Conservation (phyloP, 1,140 invertebrate genomes). For the Battus philenor region DNA sequence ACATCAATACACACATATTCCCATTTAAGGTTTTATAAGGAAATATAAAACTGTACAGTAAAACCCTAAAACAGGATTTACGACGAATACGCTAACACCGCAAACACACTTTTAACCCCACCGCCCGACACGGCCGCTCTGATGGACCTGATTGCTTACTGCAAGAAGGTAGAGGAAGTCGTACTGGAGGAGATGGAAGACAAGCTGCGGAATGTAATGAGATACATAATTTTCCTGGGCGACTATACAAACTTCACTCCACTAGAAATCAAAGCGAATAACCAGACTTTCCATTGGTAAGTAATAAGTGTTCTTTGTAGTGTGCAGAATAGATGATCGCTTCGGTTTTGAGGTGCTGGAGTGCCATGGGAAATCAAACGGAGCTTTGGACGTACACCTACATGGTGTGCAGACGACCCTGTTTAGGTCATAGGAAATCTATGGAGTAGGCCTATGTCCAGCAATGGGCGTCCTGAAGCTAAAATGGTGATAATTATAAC, state of each 20-base stretch:
- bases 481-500: too few relatives aligned
- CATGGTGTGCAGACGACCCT: too few relatives aligned
- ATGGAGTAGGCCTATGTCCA: too few relatives aligned
- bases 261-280: conserved; percentile 91
- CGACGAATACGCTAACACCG: conserved; percentile 90
- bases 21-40: too few relatives aligned
- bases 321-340: too few relatives aligned
- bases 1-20: too few relatives aligned
- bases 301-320: conserved; percentile 3
- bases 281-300: conserved; percentile 89
- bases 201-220: conserved; percentile 80
- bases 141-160: conserved; percentile 88
- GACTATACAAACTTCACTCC: conserved; percentile 88
- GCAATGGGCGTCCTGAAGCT: too few relatives aligned
- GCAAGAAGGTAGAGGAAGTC: conserved; percentile 84
- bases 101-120: conserved; percentile 85
- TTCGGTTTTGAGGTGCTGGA: too few relatives aligned
- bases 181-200: conserved; percentile 85
- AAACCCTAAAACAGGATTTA: conserved; percentile 79
- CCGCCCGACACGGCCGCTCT: conserved; percentile 90
- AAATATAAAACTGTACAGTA: not conserved
- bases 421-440: too few relatives aligned
- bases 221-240: conserved; percentile 83
- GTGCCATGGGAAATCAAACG: too few relatives aligned
- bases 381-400: too few relatives aligned